These are phyloP conservation scores for Hyalella azteca DNA, from an alignment of 2,888 invertebrate genomes.

Conservation along the genomic window DNA sequence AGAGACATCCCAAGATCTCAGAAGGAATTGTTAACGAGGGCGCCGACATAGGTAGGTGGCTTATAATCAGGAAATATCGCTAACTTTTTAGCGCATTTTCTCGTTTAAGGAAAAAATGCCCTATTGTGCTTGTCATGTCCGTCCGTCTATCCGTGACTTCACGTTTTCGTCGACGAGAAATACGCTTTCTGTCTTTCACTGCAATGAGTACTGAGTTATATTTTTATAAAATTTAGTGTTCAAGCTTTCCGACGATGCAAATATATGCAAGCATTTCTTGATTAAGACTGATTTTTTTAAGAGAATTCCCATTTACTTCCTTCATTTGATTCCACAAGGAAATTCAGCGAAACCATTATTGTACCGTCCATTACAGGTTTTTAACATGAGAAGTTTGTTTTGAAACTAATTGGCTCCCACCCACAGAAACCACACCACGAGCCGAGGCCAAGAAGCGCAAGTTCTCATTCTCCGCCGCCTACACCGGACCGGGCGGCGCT, in stretches of 20 bases:
- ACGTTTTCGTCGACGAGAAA: conserved; percentile 27
- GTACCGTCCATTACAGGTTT: background rate
- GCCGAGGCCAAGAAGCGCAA: conserved; percentile 38
- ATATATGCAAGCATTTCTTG: background rate
- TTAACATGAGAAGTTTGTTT: background rate
- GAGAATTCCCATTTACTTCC: background rate
- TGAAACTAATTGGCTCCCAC: background rate
- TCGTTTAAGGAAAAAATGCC: background rate
- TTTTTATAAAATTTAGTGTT: no score
- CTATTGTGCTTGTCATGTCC: background rate
- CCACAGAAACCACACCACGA: background rate
- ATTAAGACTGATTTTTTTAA: background rate
- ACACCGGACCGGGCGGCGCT: conserved; percentile 52
- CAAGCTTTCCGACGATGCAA: background rate
- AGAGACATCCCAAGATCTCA: background rate
- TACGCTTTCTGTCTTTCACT: background rate
- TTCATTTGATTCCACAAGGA: background rate
- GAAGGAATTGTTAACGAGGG: background rate
- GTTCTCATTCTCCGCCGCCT: conserved; percentile 49
- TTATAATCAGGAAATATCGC: background rate
- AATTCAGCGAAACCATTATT: background rate
- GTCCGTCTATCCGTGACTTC: conserved; percentile 42
- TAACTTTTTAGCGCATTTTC: background rate
- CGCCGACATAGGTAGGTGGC: background rate
- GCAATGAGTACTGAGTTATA: no score